A percentile compares a stretch with the other conserved stretches of the same genome.
Evolutionary conservation across 2,797 vertebrate genomes (phyloP).

Genomic region (Oryzias dopingdopingensis): DNA sequence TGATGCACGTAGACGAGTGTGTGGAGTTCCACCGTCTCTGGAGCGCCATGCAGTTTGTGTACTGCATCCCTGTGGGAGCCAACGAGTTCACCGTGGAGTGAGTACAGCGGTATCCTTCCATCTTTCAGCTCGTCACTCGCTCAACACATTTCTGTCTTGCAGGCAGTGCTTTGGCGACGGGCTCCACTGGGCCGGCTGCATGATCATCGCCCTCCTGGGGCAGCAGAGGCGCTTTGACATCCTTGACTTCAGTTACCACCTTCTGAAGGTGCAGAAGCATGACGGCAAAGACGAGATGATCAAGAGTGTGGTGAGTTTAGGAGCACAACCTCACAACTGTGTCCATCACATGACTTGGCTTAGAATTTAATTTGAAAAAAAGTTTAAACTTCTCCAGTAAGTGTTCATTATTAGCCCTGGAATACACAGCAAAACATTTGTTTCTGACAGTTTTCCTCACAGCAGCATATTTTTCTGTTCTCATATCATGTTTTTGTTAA

Average conservation of each 20-base stretch:
- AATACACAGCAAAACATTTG: too few species aligned
- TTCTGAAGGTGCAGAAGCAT: constrained; percentile 97
- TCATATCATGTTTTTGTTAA: too few species aligned
- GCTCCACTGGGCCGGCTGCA: constrained; percentile 97
- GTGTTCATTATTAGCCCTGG: too few species aligned
- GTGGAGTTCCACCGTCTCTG: constrained; percentile 97
- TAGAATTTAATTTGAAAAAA: neutral
- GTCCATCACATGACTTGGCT: neutral
- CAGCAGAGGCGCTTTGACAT: constrained; percentile 95
- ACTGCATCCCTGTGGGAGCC: constrained; percentile 96
- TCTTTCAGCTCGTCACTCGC: neutral
- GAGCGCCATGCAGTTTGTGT: constrained; percentile 99
- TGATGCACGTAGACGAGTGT: constrained; percentile 98
- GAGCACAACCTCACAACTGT: neutral
- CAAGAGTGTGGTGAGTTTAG: constrained; percentile 92
- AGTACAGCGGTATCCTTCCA: constrained; percentile 50
- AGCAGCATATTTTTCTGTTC: too few species aligned
- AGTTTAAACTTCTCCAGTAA: too few species aligned
- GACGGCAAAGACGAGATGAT: constrained; percentile 97
- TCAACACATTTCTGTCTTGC: neutral
- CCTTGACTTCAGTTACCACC: constrained; percentile 97
- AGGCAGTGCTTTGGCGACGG: constrained; percentile 98
- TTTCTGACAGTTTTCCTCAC: too few species aligned
- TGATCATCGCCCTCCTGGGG: constrained; percentile 94
- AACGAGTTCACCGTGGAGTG: constrained; percentile 99